Evolutionary conservation across 2,113 vertebrate genomes (phyloP), one percentile per base, ranked within the genome.

Genomic region (Geococcyx californianus): DNA sequence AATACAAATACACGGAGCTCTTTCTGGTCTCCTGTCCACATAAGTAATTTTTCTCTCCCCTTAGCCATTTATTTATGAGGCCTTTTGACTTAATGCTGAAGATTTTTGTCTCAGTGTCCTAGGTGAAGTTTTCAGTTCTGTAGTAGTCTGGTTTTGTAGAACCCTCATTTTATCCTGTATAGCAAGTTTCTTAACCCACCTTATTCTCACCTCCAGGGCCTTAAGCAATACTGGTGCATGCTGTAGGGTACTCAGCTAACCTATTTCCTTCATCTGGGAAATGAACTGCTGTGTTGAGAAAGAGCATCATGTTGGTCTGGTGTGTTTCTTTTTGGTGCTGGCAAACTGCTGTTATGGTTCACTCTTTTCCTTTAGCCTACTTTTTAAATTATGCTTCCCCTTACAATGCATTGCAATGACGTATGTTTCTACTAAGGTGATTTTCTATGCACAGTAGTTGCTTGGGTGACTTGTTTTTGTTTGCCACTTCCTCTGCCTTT

Each of bases 361-460:
- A 74, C 42, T 84, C 42, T 67, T 89, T 90, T 86, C 42, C 64
- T 77, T 77, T 58, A 86, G 44, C 29, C n/a, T 54, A 26, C 73
- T 80, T 69, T 28, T 88, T 80, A 89, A 92, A 69, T 92, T 84
- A 45, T 34, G 44, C 18, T 13, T 93, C 29, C 25, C 38, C 55
- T 84, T 70, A 55, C 68, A 74, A 42, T 59, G 64, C 74, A 55
- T 74, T 93, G 36, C 29, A 80, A 54, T 0, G 3, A 79, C 28
- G 8, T 87, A n/a, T 76, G 67, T 78, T 95, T 89, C 38, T 91
- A 0, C 31, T 34, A 55, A 80, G 67, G 59, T 94, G 72, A 25
- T 90, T 96, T 93, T 93, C 88, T 93, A 78, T 70, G 51, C 83
- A 51, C 85, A 82, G 54, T 73, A 83, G 45, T 49, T 85, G 49